Conservation (phyloP, 2,888 invertebrate genomes). For the Hedychridium roseum region DNA sequence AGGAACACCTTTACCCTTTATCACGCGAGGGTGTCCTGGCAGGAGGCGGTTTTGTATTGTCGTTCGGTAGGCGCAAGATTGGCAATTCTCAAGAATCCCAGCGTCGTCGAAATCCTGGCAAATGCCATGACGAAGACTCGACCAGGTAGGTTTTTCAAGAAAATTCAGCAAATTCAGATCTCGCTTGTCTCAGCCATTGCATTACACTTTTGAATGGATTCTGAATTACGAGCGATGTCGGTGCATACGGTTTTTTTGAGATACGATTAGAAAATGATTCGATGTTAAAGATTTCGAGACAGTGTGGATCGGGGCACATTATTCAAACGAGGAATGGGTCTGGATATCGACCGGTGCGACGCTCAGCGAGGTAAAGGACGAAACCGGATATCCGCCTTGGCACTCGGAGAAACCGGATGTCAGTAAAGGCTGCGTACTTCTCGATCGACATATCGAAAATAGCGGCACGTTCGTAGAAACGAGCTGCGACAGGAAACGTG, state of each 20-base stretch:
- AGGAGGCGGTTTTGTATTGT: constrained; percentile 66
- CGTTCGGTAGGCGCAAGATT: constrained; percentile 64
- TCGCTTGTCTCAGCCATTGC: no score
- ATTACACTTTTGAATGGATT: background rate
- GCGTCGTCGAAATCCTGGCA: constrained; percentile 51
- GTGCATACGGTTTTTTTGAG: background rate
- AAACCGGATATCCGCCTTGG: constrained; percentile 42
- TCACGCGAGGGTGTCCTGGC: constrained; percentile 65
- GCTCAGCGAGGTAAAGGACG: constrained; percentile 60
- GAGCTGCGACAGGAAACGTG: constrained; percentile 65
- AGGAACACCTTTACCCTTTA: constrained; percentile 63
- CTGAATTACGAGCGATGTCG: no score
- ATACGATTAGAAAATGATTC: background rate
- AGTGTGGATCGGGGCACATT: constrained; percentile 67
- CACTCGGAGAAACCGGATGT: constrained; percentile 36
- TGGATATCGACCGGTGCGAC: constrained; percentile 65
- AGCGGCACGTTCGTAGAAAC: constrained; percentile 65
- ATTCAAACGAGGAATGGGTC: constrained; percentile 63
- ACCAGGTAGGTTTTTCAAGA: no score
- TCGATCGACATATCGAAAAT: constrained; percentile 65
- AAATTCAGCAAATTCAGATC: no score
- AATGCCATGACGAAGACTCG: constrained; percentile 40
- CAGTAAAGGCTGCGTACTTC: constrained; percentile 64
- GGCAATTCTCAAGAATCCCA: constrained; percentile 64
- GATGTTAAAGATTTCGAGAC: constrained; percentile 60